Percentiles rank a stretch among this genome's conserved stretches.
phyloP scores from a whole-genome alignment of 2,888 invertebrate genomes.

The Calameuta idolon region DNA sequence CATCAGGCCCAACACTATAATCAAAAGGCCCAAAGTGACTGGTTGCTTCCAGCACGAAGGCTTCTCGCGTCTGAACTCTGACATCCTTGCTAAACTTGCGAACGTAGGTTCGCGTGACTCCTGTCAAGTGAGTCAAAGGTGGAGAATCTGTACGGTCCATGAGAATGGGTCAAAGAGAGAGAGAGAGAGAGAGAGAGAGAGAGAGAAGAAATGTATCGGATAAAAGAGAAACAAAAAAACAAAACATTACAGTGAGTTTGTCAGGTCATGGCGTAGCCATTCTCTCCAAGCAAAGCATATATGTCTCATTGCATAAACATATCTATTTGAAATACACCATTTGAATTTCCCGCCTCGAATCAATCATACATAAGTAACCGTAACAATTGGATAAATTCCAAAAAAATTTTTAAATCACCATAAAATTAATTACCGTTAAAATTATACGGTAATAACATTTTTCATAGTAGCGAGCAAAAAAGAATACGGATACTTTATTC shows the following conservation, averaged over 20 bases:
- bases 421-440: background rate
- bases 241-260: background rate
- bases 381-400: background rate
- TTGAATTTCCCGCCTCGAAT: background rate
- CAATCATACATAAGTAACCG: background rate
- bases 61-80: conserved; percentile 25
- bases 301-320: background rate
- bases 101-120: conserved; percentile 9
- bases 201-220: background rate
- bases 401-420: background rate
- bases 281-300: background rate
- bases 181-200: background rate
- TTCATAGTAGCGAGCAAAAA: background rate
- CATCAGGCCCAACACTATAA: conserved; percentile 15
- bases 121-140: background rate
- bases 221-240: background rate
- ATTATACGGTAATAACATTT: background rate
- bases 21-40: conserved; percentile 15
- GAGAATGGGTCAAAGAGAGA: background rate
- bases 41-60: conserved; percentile 11
- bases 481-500: background rate
- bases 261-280: background rate
- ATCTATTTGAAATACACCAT: background rate
- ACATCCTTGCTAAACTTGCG: conserved; percentile 16
- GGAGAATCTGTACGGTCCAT: background rate